Percentiles rank a stretch among this genome's conserved stretches.
Conservation (phyloP, 1,140 invertebrate genomes). For the Mercenaria mercenaria region DNA sequence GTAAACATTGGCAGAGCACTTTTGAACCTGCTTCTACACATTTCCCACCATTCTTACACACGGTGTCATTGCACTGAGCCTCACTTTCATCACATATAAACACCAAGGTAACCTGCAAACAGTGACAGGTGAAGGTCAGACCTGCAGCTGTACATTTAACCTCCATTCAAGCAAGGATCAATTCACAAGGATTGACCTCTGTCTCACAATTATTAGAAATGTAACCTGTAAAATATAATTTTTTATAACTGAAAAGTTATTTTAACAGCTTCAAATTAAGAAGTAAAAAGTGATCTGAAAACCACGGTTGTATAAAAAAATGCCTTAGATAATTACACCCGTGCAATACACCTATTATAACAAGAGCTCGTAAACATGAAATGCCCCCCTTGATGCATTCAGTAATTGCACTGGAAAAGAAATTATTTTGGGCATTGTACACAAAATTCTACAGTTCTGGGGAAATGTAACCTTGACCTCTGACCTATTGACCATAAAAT, state of each 20-base stretch:
- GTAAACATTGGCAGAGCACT: constrained; percentile 93
- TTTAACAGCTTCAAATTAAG: no score
- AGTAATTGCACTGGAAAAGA: no score
- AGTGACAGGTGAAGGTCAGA: constrained; percentile 90
- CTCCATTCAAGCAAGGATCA: constrained; percentile 94
- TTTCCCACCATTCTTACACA: constrained; percentile 93
- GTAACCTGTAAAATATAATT: constrained; percentile 88
- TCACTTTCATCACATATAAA: constrained; percentile 89
- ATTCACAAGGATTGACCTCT: constrained; percentile 96
- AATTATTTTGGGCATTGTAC: no score
- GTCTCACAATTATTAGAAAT: constrained; percentile 89
- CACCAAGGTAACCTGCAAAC: constrained; percentile 91
- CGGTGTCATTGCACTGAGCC: constrained; percentile 92
- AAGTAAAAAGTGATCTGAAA: no score
- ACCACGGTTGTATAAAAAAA: not conserved
- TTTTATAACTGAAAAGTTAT: no score
- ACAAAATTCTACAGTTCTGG: no score
- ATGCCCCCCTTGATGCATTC: no score
- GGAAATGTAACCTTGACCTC: no score
- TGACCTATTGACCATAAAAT: no score
- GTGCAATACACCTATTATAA: no score
- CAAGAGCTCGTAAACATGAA: no score
- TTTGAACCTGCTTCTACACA: constrained; percentile 87
- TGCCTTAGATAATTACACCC: not conserved
- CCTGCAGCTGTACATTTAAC: constrained; percentile 89